phyloP scores from a whole-genome alignment of 2,113 vertebrate genomes.

The Noctilio leporinus region DNA sequence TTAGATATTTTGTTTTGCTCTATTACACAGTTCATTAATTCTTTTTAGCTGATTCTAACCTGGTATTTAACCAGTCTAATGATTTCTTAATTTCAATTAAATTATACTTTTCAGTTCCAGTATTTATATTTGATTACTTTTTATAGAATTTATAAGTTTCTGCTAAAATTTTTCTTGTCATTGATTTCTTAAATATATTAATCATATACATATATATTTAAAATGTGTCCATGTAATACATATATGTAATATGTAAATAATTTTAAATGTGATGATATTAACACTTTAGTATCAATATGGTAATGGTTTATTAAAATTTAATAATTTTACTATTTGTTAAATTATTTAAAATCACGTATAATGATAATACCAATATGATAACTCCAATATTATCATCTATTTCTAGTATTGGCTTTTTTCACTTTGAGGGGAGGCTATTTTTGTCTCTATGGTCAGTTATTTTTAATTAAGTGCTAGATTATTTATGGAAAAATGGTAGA shows the following conservation, averaged over 20 bases:
- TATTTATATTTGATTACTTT: neutral
- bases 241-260: neutral
- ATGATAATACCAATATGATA: neutral
- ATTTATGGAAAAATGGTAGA: neutral
- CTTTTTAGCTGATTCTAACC: neutral
- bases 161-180: neutral
- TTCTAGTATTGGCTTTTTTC: neutral
- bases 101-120: neutral
- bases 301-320: neutral
- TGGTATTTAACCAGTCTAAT: neutral
- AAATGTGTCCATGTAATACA: neutral
- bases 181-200: neutral
- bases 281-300: neutral
- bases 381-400: neutral
- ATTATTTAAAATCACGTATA: neutral
- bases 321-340: neutral
- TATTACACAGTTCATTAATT: neutral
- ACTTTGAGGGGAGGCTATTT: neutral
- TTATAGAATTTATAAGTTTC: neutral
- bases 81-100: neutral
- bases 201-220: neutral
- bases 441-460: neutral
- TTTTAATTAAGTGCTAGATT: neutral
- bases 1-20: neutral
- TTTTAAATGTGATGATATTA: neutral